Conservation (phyloP, 1,140 invertebrate species). For the Drosophila baimaii region DNA sequence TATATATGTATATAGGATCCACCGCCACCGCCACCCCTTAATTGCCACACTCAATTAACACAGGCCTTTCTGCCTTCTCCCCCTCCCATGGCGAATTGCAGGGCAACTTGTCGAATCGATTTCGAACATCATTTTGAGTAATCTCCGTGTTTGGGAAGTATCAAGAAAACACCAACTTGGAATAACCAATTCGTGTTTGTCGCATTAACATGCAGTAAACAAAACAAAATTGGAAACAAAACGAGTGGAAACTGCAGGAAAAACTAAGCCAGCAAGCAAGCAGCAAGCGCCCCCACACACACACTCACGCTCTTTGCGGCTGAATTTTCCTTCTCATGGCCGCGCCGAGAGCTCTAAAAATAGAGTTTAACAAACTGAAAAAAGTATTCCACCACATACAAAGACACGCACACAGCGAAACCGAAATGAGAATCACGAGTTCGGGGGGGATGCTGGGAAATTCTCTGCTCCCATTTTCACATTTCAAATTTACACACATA, state of each 20-base stretch:
- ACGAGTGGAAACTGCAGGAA: conserved; percentile 15
- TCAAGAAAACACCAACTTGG: conserved; percentile 35
- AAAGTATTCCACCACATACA: conserved; percentile 82
- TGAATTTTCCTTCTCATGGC: conserved; percentile 63
- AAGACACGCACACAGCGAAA: conserved; percentile 53
- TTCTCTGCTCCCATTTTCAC: conserved; percentile 60
- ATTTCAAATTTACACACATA: conserved; percentile 49
- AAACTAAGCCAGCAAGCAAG: conserved; percentile 63
- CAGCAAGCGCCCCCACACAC: conserved; percentile 70
- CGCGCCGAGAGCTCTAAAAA: conserved; percentile 74
- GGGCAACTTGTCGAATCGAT: conserved; percentile 37
- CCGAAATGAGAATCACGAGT: conserved; percentile 34
- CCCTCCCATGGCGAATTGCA: conserved; percentile 37
- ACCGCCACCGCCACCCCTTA: conserved; percentile 47
- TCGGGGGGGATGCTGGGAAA: conserved; percentile 16
- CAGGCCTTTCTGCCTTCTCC: neutral
- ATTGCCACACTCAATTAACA: conserved; percentile 78
- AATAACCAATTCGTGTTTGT: conserved; percentile 61
- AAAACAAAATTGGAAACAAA: conserved; percentile 44
- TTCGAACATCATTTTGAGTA: conserved; percentile 20
- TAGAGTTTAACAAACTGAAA: conserved; percentile 82
- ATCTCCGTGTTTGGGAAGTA: conserved; percentile 27
- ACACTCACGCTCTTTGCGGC: conserved; percentile 21
- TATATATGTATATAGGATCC: conserved; percentile 16
- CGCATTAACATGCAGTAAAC: conserved; percentile 60